Conservation (phyloP, 2,888 invertebrate species). For the Drosophila ustulata region DNA sequence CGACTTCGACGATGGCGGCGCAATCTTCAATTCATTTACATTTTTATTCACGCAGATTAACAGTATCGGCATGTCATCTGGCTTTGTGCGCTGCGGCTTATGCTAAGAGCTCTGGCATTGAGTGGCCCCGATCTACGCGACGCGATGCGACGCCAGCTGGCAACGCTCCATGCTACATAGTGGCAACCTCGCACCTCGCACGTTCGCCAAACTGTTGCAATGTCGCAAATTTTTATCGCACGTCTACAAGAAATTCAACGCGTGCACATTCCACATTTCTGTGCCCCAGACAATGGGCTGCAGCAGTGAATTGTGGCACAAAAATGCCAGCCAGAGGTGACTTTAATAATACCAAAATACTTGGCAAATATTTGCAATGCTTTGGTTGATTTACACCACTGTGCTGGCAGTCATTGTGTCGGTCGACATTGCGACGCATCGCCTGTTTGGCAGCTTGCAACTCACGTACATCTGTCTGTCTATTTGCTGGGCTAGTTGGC, state of each 20-base stretch:
- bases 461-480: slow-evolving; percentile 73
- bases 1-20: slow-evolving; percentile 52
- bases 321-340: not conserved
- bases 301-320: not conserved
- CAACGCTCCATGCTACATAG: slow-evolving; percentile 29
- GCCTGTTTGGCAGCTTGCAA: slow-evolving; percentile 62
- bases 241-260: slow-evolving; percentile 83
- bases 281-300: slow-evolving; percentile 56
- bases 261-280: slow-evolving; percentile 81
- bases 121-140: slow-evolving; percentile 38
- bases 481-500: slow-evolving; percentile 53
- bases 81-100: slow-evolving; percentile 71
- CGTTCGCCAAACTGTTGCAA: slow-evolving; percentile 80
- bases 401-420: slow-evolving; percentile 27
- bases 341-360: not conserved
- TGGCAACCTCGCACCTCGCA: slow-evolving; percentile 44
- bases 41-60: slow-evolving; percentile 84
- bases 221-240: slow-evolving; percentile 84
- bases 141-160: slow-evolving; percentile 44
- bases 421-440: slow-evolving; percentile 58
- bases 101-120: slow-evolving; percentile 71
- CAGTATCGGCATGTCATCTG: slow-evolving; percentile 82
- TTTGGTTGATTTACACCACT: slow-evolving; percentile 31
- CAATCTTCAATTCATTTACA: slow-evolving; percentile 83
- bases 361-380: not conserved